Base-by-base conservation (phyloP, 2,797 vertebrate genomes). In the Cichlasoma orientale region DNA sequence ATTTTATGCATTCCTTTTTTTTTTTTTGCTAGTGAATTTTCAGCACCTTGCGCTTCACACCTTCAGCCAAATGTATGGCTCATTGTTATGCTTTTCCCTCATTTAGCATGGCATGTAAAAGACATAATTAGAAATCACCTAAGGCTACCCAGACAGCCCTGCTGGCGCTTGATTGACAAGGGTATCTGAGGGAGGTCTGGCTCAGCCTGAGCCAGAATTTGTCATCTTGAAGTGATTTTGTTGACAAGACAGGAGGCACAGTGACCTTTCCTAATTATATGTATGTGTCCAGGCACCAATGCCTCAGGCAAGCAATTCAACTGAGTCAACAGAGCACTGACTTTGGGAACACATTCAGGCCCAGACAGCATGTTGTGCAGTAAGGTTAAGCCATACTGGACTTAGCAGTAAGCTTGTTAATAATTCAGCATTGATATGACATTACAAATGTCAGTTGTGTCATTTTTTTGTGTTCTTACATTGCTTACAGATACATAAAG, bases 201-300 rank as follows among this genome's bases (percentile, higher is more conserved):
- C 84, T 85, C 75, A 84, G 88, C 55, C 82, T 18, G 69, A 85
- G 92, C 92, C 84, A 83, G 89, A 92, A 94, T 90, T 92, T 92
- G 88, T 95, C 92, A 93, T 93, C 94, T 94, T 91, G 88, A 94
- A 93, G 91, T 92, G 93, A 95, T 93, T 93, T 91, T 94, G 93
- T 94, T 94, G 95, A 96, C 94, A 91, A 94, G 93, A 92, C 90
- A 92, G 90, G 90, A 94, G 92, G 91, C 91, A 92, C 83, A 55
- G 84, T 95, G 95, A 96, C 95, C 95, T 96, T 95, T 95, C 80
- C 92, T 95, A 94, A 93, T 95, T 95, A 95, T 92, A 91, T 94
- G 91, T 93, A 90, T 94, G 94, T 94, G 93, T 95, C 92, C 92
- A 92, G 93, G 90, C 92, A 31, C 86, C 79, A 88, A 80, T 23